Evolutionary conservation across 23 tunicate species (phyloP).

Genomic region (Styela plicata): DNA sequence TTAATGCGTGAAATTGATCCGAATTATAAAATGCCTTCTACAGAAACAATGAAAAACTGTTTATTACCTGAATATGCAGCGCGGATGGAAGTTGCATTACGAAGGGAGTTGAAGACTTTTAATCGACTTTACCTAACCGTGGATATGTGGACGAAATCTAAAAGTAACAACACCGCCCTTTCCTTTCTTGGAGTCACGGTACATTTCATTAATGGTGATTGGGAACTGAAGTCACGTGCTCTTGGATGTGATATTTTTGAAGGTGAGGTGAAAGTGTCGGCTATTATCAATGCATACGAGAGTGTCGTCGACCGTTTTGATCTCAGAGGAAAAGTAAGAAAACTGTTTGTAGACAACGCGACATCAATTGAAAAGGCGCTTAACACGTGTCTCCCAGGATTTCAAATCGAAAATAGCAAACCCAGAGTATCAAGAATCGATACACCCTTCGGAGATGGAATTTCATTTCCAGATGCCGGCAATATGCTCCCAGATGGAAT

Average conservation of each 20-base stretch:
- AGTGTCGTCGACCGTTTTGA: background rate
- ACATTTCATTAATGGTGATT: background rate
- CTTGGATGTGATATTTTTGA: background rate
- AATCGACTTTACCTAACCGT: background rate
- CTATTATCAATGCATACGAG: background rate
- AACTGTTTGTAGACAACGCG: slow-evolving; percentile 4
- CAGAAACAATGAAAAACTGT: background rate
- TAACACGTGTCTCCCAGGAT: background rate
- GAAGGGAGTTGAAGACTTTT: background rate
- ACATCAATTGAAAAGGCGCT: background rate
- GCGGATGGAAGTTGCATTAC: background rate
- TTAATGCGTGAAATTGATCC: background rate
- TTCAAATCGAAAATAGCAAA: background rate
- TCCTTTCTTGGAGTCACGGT: background rate
- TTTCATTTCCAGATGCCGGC: background rate
- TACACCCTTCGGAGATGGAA: background rate
- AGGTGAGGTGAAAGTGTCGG: background rate
- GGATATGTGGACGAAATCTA: background rate
- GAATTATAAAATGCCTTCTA: background rate
- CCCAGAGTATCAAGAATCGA: too few species aligned
- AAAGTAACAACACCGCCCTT: background rate
- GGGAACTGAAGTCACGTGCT: slow-evolving; percentile 1
- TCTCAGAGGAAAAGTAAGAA: background rate
- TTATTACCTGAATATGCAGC: background rate
- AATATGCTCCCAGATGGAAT: background rate